Percentiles rank a stretch among this genome's conserved stretches.
These are phyloP conservation scores for Enteromius mattozi DNA, from an alignment of 2,797 vertebrate species.

Conservation along the genomic window DNA sequence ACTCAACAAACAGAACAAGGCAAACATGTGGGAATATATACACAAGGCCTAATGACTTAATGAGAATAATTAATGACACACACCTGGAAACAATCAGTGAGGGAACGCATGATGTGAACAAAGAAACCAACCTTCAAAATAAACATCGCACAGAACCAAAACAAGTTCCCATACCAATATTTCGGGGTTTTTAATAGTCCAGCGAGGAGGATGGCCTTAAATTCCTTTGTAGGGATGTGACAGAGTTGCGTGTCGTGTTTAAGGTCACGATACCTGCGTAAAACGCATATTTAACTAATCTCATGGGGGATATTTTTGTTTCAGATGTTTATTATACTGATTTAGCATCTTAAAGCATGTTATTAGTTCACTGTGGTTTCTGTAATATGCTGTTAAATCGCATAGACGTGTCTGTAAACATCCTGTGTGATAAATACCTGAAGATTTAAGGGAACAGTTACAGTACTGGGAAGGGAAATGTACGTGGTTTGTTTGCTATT, in stretches of 20 bases:
- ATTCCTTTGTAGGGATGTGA: background rate
- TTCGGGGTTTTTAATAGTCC: background rate
- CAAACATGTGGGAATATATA: slow-evolving; percentile 4
- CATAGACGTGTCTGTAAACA: background rate
- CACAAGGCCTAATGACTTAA: slow-evolving; percentile 33
- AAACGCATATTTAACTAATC: slow-evolving; percentile 2
- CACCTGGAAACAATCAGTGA: slow-evolving; percentile 38
- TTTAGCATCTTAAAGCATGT: background rate
- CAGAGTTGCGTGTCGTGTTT: background rate
- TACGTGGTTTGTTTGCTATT: slow-evolving; percentile 16
- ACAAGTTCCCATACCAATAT: background rate
- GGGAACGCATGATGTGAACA: slow-evolving; percentile 8
- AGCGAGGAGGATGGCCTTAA: background rate
- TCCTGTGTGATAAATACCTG: background rate
- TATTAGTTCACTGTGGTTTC: slow-evolving; percentile 13
- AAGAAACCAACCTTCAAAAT: slow-evolving; percentile 4
- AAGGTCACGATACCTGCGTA: background rate
- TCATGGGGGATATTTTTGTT: background rate
- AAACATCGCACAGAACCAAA: background rate
- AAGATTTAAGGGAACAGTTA: background rate
- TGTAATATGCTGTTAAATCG: background rate
- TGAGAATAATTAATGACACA: slow-evolving; percentile 33
- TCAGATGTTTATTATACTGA: slow-evolving; percentile 4
- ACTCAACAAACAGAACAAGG: background rate
- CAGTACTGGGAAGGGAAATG: background rate